Percentiles rank a stretch among this genome's conserved stretches.
Conservation (phyloP, 2,888 invertebrate species). For the Andrena bucephala region DNA sequence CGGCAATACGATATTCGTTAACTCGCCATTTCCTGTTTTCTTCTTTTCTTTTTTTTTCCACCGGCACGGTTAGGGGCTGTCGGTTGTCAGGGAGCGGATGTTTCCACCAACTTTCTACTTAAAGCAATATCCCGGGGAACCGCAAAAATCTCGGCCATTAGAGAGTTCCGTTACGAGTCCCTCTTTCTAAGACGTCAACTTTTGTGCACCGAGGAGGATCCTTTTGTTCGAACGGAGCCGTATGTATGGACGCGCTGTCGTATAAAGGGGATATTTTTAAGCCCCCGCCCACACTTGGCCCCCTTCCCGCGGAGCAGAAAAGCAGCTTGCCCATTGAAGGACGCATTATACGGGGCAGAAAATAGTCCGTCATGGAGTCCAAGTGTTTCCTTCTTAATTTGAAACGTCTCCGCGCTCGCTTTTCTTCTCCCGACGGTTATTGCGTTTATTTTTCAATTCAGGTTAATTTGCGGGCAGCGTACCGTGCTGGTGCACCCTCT, state of each 20-base stretch:
- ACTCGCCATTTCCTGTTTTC: conserved; percentile 8
- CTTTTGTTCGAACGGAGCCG: conserved; percentile 64
- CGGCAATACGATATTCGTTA: conserved; percentile 7
- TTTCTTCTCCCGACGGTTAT: conserved; percentile 42
- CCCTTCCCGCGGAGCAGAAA: conserved; percentile 35
- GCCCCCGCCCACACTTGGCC: conserved; percentile 8
- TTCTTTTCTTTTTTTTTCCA: no score
- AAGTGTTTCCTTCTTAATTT: conserved; percentile 60
- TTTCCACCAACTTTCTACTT: conserved; percentile 71
- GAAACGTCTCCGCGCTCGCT: conserved; percentile 48
- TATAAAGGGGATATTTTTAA: conserved; percentile 68
- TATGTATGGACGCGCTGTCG: conserved; percentile 60
- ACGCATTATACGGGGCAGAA: conserved; percentile 64
- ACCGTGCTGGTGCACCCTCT: background rate
- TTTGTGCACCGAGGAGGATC: conserved; percentile 43
- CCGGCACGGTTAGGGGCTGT: conserved; percentile 10
- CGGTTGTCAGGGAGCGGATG: conserved; percentile 54
- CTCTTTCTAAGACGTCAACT: conserved; percentile 65
- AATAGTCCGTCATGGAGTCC: conserved; percentile 62
- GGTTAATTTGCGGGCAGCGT: conserved; percentile 63
- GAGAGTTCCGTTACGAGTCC: conserved; percentile 67
- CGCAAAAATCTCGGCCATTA: conserved; percentile 72
- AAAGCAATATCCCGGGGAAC: conserved; percentile 70
- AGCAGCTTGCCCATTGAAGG: conserved; percentile 61
- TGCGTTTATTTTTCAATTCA: conserved; percentile 70